Conservation (phyloP, 2,888 invertebrate genomes). For the Tipula lateralis region DNA sequence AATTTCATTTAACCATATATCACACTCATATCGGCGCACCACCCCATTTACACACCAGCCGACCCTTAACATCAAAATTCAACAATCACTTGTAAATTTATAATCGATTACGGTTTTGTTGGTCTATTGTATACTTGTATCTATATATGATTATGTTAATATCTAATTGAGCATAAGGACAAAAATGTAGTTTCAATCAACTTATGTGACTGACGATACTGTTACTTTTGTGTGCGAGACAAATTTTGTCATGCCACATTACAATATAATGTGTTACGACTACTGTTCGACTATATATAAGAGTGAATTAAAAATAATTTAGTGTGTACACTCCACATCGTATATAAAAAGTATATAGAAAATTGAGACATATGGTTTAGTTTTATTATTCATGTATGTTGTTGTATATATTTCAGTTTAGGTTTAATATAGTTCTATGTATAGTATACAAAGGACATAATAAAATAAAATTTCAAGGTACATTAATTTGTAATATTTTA, state of each 20-base stretch:
- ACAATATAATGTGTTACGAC: neutral
- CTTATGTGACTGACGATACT: neutral
- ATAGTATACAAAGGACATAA: neutral
- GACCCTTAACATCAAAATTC: neutral
- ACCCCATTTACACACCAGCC: neutral
- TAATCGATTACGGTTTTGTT: neutral
- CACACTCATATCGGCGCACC: neutral
- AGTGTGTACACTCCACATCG: neutral
- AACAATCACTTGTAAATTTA: neutral
- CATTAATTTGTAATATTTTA: conserved; percentile 19
- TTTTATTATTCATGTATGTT: neutral
- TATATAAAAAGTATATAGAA: neutral
- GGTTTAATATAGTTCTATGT: neutral
- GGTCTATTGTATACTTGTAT: neutral
- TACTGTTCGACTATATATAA: no score
- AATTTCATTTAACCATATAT: no score
- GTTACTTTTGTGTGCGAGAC: neutral
- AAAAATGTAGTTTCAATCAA: conserved; percentile 2
- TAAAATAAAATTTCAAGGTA: conserved; percentile 14
- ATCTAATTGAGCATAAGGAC: conserved; percentile 19
- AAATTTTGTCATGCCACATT: neutral
- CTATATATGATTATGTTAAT: neutral
- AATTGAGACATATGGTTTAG: neutral
- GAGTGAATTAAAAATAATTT: conserved; percentile 13
- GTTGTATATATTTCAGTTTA: neutral